phyloP scores from a whole-genome alignment of 2,888 invertebrate species.

The Scrobipalpa costella region DNA sequence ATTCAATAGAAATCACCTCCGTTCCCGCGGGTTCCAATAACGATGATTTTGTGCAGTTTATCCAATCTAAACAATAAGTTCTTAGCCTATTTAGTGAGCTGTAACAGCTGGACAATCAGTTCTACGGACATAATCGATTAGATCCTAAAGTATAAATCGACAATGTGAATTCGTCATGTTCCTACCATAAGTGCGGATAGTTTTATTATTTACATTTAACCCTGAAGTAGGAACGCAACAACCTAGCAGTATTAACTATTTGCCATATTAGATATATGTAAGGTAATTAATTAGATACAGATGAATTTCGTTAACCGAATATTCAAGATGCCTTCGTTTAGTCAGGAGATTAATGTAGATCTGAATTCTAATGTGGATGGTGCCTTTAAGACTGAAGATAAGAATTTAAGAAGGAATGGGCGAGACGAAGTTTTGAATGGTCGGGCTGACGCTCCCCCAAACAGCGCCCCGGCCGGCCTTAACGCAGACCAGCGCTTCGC shows the following conservation, averaged over 20 bases:
- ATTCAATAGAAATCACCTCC: constrained; percentile 52
- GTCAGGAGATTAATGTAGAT: constrained; percentile 70
- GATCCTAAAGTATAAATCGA: constrained; percentile 50
- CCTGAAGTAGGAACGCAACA: constrained; percentile 16
- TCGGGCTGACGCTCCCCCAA: constrained; percentile 44
- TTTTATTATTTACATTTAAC: constrained; percentile 39
- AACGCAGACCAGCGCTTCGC: constrained; percentile 65
- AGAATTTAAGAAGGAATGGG: constrained; percentile 52
- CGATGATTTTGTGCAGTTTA: constrained; percentile 58
- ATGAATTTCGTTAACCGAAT: constrained; percentile 46
- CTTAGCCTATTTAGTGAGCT: constrained; percentile 54
- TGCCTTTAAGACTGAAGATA: constrained; percentile 53
- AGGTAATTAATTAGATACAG: constrained; percentile 25
- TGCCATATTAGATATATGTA: constrained; percentile 12
- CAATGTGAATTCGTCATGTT: constrained; percentile 49
- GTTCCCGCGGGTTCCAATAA: constrained; percentile 60
- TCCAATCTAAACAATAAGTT: constrained; percentile 43
- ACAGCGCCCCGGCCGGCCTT: constrained; percentile 53
- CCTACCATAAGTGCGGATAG: constrained; percentile 57
- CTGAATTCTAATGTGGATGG: constrained; percentile 64
- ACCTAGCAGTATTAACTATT: constrained; percentile 32
- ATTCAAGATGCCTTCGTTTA: constrained; percentile 69
- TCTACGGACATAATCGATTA: constrained; percentile 53
- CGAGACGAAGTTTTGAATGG: constrained; percentile 49
- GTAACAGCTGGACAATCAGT: constrained; percentile 44